Conservation (phyloP, 2,797 vertebrate species). For the Orientallactaga sibirica region DNA sequence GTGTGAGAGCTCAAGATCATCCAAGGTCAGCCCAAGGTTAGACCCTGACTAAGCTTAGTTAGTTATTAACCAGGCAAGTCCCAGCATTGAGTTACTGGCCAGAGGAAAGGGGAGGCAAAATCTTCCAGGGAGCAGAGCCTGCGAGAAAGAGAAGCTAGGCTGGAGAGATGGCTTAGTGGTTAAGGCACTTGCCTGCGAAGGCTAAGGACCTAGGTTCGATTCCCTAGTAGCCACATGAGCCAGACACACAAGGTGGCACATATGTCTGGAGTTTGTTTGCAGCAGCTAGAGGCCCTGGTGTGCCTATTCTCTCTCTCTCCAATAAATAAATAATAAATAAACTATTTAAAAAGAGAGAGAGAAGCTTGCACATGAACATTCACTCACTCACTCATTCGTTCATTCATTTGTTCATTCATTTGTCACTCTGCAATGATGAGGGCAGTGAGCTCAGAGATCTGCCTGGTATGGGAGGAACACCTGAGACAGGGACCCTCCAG, state of each 20-base stretch:
- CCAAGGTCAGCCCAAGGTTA: constrained; percentile 72
- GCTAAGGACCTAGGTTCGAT: no score
- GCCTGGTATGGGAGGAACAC: neutral
- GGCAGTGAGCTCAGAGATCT: neutral
- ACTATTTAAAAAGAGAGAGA: no score
- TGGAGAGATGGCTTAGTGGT: no score
- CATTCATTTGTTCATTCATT: neutral
- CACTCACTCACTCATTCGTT: neutral
- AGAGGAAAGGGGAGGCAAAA: neutral
- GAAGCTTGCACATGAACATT: neutral
- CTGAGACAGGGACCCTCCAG: neutral
- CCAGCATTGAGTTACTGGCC: constrained; percentile 23
- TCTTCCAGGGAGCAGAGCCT: neutral
- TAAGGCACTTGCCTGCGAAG: no score
- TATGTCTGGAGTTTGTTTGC: no score
- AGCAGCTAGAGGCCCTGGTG: no score
- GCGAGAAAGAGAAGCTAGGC: no score
- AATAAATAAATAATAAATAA: no score
- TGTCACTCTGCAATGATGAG: neutral
- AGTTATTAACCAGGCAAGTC: constrained; percentile 61
- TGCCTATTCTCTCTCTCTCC: no score
- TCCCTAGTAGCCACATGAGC: no score
- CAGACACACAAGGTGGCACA: no score
- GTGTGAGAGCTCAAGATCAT: neutral
- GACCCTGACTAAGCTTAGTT: constrained; percentile 52